Base-by-base conservation (phyloP, 2,888 invertebrate genomes). In the Nineta flava region DNA sequence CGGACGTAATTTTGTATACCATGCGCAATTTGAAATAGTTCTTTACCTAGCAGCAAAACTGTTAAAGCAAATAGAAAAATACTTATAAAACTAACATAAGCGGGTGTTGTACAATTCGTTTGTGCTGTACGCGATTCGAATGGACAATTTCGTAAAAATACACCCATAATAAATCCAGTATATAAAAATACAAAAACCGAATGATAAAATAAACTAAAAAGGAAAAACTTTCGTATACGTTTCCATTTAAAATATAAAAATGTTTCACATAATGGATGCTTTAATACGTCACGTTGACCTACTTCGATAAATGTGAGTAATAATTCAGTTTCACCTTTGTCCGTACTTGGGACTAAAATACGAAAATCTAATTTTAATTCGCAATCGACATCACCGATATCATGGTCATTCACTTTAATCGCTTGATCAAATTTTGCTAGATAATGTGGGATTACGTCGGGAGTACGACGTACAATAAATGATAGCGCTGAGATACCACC, bases 181-280 rank as follows among this genome's bases (percentile, higher is more conserved):
- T 83, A 87, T 44, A 87, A 66, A 1, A 79, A 67, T 10, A 87
- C 87, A 58, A 85, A 87, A 26, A 85, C 61, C 1, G 81, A 76
- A 59, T 88, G 87, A 59, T 84, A 87, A 48, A 83, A 72, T 31
- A 88, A 72, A 59, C 85, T 86, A 57, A 87, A 71, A 0, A 87
- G 69, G 57, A 90, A 88, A 61, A 87, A 87, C 62, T 86, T 85
- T 47, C 88, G 70, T 55, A 90, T 87, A 56, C 81, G 72, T 49
- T 81, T 70, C 88, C 88, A 90, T 68, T 90, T 90, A 16, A 90
- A 66, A 58, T 83, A 82, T 0, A 90, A 70, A 61, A 90, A 90
- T 3, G 87, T 87, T 64, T 88, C 87, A 54, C 85, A 87, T 0
- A 90, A 71, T 0, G 90, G 88, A 66, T 90, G 90, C 62, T 86